Base-by-base conservation (phyloP, 2,797 vertebrate species). In the Sebastes oblongus region DNA sequence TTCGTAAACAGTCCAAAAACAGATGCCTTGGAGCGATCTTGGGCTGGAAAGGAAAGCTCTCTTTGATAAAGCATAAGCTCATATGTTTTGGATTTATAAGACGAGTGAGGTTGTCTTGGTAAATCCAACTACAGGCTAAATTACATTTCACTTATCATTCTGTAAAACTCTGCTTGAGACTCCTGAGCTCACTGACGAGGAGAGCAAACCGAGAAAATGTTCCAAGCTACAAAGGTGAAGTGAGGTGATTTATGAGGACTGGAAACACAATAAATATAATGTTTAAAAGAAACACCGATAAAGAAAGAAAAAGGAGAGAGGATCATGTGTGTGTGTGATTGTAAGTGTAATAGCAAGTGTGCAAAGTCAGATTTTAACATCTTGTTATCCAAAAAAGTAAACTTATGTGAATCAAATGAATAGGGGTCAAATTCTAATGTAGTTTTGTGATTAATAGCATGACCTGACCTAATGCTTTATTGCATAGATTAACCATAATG, bases 31-130 rank as follows among this genome's bases (percentile, higher is more conserved):
- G 82, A 82, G 75, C 27, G 78, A 75, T 84, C 76, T 71, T 16
- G 20, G 24, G 13, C 29, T 86, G 54, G 34, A 78, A 32, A 64
- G 30, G 10, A 72, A 32, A 32, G 10, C 39, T 69, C 3, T 75
- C 61, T 72, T 70, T 75, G 55, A 81, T 84, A 88, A 80, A 82
- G 22, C 34, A 60, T n/a, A 22, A 30, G 2, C 55, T 65, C 76
- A 76, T n/a, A 66, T 85, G 81, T 71, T 56, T 77, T 80, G 36
- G 34, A 75, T 88, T 85, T 34, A 20, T 29, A n/a, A 62, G 39
- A 74, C 39, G 32, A 70, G 54, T 66, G 27, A 72, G 34, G 20
- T 39, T 74, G 42, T 75, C 66, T 27, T 55, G 27, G 25, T 83
- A 55, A 81, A 68, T 77, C 64, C 66, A 56, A 29, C 73, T 66